These are phyloP conservation scores for Thalassaphorura encarpata DNA, from an alignment of 1,140 invertebrate genomes.

Conservation along the genomic window DNA sequence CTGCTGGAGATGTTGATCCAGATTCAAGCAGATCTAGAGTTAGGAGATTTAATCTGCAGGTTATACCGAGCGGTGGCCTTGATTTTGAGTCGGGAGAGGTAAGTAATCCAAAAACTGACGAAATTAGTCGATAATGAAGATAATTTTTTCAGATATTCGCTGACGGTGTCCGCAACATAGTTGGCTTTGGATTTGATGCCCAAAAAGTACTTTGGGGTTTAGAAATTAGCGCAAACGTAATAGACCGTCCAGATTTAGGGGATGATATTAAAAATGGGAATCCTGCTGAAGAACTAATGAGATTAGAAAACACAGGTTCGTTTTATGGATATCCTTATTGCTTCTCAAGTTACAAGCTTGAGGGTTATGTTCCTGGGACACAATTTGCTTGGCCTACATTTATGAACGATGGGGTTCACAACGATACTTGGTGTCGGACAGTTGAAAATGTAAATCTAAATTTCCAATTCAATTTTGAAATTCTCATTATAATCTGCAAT, in stretches of 20 bases:
- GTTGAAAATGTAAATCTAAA: constrained; percentile 6
- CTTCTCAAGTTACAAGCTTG: constrained; percentile 1
- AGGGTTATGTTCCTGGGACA: neutral
- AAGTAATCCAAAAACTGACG: neutral
- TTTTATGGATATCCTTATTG: constrained; percentile 23
- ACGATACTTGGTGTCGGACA: constrained; percentile 19
- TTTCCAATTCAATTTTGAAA: neutral
- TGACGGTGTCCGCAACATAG: constrained; percentile 16
- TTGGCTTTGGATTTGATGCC: constrained; percentile 14
- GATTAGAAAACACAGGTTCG: neutral
- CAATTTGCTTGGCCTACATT: constrained; percentile 21
- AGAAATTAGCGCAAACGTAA: constrained; percentile 5
- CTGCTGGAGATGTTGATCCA: constrained; percentile 13
- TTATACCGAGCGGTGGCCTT: neutral
- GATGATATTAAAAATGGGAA: constrained; percentile 9
- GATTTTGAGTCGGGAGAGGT: neutral
- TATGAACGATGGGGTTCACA: constrained; percentile 19
- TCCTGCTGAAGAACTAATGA: constrained; percentile 15
- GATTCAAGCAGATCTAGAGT: constrained; percentile 2
- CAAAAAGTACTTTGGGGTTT: constrained; percentile 13
- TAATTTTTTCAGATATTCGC: constrained; percentile 7
- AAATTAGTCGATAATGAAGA: neutral
- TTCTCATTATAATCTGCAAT: constrained; percentile 1
- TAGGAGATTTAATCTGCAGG: neutral
- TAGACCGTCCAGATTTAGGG: constrained; percentile 9